Conservation (phyloP, 1,140 invertebrate genomes). For the Pseudomyrmex cubaensis region DNA sequence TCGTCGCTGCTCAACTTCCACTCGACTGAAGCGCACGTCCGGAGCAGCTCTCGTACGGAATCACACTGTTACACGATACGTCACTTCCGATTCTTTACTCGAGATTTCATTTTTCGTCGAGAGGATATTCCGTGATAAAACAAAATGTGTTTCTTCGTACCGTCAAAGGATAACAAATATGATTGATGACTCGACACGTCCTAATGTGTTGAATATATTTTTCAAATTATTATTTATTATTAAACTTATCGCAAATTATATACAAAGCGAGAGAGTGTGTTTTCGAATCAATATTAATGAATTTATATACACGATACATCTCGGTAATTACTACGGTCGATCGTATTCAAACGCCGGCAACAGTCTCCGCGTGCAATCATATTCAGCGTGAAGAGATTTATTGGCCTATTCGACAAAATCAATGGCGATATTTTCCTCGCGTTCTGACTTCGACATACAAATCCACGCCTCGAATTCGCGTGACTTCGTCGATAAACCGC, state of each 20-base stretch:
- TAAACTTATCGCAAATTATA: neutral
- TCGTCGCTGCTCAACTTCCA: conserved; percentile 21
- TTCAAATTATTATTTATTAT: neutral
- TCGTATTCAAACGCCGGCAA: conserved; percentile 13
- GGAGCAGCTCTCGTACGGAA: conserved; percentile 20
- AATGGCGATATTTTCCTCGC: conserved; percentile 27
- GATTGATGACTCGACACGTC: too few species aligned
- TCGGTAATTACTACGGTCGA: conserved; percentile 26
- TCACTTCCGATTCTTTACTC: neutral
- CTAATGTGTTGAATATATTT: too few species aligned
- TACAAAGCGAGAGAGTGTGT: neutral
- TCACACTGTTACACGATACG: conserved; percentile 2
- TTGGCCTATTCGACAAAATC: conserved; percentile 33
- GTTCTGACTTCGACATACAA: conserved; percentile 43
- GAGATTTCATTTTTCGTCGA: neutral
- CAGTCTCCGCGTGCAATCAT: neutral
- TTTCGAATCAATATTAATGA: neutral
- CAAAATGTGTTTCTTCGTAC: too few species aligned
- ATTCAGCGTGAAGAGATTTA: conserved; percentile 31
- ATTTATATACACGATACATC: neutral
- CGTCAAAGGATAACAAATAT: too few species aligned
- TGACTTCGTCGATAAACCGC: conserved; percentile 67
- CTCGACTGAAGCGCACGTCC: neutral
- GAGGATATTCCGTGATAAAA: too few species aligned
- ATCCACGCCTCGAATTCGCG: conserved; percentile 73